Conservation (phyloP, 2,797 vertebrate genomes). For the Sphaeramia orbicularis region DNA sequence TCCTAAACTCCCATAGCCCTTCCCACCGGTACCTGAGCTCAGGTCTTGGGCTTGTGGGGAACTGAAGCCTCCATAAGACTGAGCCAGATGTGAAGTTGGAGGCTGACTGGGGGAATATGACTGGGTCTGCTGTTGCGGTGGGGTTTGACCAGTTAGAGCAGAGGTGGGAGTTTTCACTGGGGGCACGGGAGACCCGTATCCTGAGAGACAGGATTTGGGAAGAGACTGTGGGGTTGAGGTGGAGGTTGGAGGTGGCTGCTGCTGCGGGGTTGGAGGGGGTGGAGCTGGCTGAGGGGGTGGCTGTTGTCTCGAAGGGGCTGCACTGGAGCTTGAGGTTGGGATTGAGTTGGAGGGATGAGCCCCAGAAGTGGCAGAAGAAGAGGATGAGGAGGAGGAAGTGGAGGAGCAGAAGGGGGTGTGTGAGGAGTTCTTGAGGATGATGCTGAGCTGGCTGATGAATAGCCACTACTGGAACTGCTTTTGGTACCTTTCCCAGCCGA, state of each 20-base stretch:
- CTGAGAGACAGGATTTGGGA: constrained; percentile 85
- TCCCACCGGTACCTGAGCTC: constrained; percentile 84
- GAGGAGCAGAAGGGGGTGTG: constrained; percentile 87
- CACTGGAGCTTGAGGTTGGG: constrained; percentile 82
- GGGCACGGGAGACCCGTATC: constrained; percentile 87
- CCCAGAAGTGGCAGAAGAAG: constrained; percentile 89
- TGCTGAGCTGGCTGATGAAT: constrained; percentile 88
- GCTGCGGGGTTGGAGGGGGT: constrained; percentile 85
- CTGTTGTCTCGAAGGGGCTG: constrained; percentile 87
- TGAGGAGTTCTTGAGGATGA: constrained; percentile 88
- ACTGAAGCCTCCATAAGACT: constrained; percentile 89
- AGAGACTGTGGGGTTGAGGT: constrained; percentile 81
- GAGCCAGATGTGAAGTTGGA: constrained; percentile 85
- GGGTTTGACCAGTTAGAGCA: constrained; percentile 81
- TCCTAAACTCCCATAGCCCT: constrained; percentile 85
- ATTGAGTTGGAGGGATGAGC: constrained; percentile 85
- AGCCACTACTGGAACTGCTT: constrained; percentile 89
- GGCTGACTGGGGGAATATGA: constrained; percentile 88
- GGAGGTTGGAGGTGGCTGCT: constrained; percentile 81
- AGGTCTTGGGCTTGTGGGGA: constrained; percentile 92
- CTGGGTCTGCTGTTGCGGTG: constrained; percentile 85
- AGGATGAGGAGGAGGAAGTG: constrained; percentile 87
- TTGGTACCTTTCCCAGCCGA: constrained; percentile 85
- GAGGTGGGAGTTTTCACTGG: constrained; percentile 89
- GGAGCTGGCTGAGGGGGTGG: constrained; percentile 86